Evolutionary conservation across 1,140 invertebrate species (phyloP).

Genomic region (Drosophila novamexicana): DNA sequence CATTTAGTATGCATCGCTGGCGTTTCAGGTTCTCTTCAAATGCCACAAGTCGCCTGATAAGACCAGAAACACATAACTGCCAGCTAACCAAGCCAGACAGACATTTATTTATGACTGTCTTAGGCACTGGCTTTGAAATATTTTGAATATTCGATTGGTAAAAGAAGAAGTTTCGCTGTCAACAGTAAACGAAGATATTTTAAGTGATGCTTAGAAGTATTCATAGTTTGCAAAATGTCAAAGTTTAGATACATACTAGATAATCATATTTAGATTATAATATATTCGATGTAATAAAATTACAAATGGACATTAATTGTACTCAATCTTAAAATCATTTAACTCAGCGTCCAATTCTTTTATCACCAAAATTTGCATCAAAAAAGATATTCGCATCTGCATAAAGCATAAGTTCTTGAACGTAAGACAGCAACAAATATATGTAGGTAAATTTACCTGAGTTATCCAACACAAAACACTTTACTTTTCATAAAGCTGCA

Average conservation of each 20-base stretch:
- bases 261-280: neutral
- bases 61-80: constrained; percentile 12
- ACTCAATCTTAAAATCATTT: too few species aligned
- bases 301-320: too few species aligned
- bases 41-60: constrained; percentile 36
- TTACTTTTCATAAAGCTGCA: too few species aligned
- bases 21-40: constrained; percentile 41
- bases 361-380: too few species aligned
- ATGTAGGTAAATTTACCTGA: too few species aligned
- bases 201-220: neutral
- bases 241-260: neutral
- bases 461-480: too few species aligned
- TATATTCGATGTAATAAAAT: neutral
- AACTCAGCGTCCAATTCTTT: too few species aligned
- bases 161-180: neutral
- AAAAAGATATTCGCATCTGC: too few species aligned
- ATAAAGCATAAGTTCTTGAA: too few species aligned
- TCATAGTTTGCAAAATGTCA: neutral
- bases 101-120: constrained; percentile 8
- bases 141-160: constrained; percentile 3
- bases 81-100: neutral
- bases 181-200: neutral
- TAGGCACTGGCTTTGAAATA: too few species aligned
- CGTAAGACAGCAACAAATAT: too few species aligned
- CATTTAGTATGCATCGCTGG: constrained; percentile 37